These are phyloP conservation scores for Aphodius sticticus DNA, from an alignment of 2,888 invertebrate genomes.

Conservation along the genomic window DNA sequence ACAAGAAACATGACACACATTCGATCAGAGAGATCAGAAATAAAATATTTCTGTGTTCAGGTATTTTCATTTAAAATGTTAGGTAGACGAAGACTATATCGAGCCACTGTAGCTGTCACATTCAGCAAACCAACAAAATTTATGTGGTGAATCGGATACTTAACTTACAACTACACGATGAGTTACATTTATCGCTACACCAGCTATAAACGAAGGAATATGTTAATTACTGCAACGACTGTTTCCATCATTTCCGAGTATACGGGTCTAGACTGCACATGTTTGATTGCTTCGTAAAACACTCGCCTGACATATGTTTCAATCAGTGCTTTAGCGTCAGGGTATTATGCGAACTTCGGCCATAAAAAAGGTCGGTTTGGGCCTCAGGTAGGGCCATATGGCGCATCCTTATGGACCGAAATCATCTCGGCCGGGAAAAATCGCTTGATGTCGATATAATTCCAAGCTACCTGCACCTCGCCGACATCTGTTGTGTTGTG, in stretches of 20 bases:
- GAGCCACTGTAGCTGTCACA: no score
- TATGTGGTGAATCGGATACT: no score
- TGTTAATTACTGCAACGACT: background rate
- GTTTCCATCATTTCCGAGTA: background rate
- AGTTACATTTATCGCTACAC: background rate
- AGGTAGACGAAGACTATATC: no score
- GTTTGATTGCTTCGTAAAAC: slow-evolving; percentile 6
- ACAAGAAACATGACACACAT: no score
- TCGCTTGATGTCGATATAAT: slow-evolving; percentile 20
- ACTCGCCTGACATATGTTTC: slow-evolving; percentile 32
- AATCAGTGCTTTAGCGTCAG: slow-evolving; percentile 26
- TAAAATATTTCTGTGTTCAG: no score
- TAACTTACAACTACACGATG: background rate
- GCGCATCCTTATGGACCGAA: slow-evolving; percentile 15
- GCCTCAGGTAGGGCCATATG: slow-evolving; percentile 26
- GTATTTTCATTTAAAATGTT: no score
- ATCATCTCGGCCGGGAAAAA: slow-evolving; percentile 15
- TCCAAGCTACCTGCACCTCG: slow-evolving; percentile 18
- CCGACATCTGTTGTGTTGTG: slow-evolving; percentile 15
- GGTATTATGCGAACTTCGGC: slow-evolving; percentile 23
- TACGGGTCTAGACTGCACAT: slow-evolving; percentile 13
- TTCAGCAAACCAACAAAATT: no score
- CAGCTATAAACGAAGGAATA: background rate
- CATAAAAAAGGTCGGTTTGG: slow-evolving; percentile 7
- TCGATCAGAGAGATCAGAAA: no score